Evolutionary conservation across 1,140 invertebrate genomes (phyloP).

Genomic region (Babylonia areolata): DNA sequence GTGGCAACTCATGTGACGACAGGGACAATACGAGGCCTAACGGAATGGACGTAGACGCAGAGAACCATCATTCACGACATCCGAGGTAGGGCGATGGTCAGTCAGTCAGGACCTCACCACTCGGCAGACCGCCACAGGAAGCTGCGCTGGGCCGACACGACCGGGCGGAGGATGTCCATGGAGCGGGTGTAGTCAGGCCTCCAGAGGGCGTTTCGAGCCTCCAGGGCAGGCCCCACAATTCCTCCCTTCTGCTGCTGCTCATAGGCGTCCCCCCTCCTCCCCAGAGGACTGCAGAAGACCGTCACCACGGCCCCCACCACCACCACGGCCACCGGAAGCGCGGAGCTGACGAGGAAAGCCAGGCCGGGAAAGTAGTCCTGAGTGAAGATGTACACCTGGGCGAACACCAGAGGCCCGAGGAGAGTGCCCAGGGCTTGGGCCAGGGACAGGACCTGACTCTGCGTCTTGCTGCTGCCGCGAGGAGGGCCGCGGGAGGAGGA

Average conservation of each 20-base stretch:
- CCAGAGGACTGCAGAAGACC: background rate
- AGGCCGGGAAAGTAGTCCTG: background rate
- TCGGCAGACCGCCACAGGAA: background rate
- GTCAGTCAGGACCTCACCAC: slow-evolving; percentile 6
- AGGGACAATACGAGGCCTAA: no score
- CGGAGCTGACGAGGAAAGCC: slow-evolving; percentile 14
- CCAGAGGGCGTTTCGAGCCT: background rate
- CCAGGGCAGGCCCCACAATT: background rate
- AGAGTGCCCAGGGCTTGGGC: slow-evolving; percentile 1
- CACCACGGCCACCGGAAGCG: background rate
- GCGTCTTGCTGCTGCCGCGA: background rate
- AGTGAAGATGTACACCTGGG: background rate
- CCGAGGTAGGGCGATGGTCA: no score
- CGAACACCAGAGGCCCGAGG: background rate
- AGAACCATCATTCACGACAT: no score
- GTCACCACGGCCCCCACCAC: background rate
- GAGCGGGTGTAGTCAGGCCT: slow-evolving; percentile 8
- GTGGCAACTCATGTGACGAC: no score
- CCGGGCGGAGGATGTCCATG: background rate
- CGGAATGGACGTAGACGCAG: no score
- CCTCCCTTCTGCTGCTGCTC: no score
- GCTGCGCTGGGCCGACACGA: no score
- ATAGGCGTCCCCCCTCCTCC: background rate
- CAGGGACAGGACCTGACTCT: background rate
- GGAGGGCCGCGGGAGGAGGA: no score